A percentile compares a stretch with the other conserved stretches of the same genome.
phyloP scores from a whole-genome alignment of 2,888 invertebrate species.

The Lamellibrachia satsuma region DNA sequence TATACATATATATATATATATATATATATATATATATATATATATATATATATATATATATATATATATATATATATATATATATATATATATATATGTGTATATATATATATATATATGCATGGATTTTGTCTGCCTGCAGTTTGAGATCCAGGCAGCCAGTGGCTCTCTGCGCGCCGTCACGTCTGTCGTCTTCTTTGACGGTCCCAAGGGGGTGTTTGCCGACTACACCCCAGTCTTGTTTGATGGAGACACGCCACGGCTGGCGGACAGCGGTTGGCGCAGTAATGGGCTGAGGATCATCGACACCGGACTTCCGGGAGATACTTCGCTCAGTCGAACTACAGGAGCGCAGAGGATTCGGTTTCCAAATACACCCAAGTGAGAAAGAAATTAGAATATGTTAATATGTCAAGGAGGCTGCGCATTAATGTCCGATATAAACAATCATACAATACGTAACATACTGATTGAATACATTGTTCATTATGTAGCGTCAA shows the following conservation, averaged over 20 bases:
- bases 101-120: neutral
- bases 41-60: neutral
- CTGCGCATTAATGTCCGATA: neutral
- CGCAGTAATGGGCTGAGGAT: constrained; percentile 10
- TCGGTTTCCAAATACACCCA: neutral
- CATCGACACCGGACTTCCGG: neutral
- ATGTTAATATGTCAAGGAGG: neutral
- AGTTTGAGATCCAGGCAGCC: constrained; percentile 13
- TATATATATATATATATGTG: neutral
- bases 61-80: neutral
- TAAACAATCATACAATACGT: neutral
- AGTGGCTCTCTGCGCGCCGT: neutral
- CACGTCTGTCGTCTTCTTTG: neutral
- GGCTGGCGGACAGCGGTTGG: neutral
- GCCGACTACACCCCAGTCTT: neutral
- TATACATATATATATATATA: too few species aligned
- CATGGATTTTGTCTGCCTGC: neutral
- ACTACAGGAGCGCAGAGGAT: neutral
- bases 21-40: neutral
- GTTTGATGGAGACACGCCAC: neutral
- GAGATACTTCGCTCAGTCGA: neutral
- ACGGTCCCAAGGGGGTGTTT: neutral
- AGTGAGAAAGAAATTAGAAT: neutral
- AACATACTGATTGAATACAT: neutral
- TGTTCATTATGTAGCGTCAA: neutral